Percentiles rank a stretch among this genome's conserved stretches.
These are phyloP conservation scores for Oscheius sp. DNA, from an alignment of 2,888 invertebrate species.

Conservation along the genomic window DNA sequence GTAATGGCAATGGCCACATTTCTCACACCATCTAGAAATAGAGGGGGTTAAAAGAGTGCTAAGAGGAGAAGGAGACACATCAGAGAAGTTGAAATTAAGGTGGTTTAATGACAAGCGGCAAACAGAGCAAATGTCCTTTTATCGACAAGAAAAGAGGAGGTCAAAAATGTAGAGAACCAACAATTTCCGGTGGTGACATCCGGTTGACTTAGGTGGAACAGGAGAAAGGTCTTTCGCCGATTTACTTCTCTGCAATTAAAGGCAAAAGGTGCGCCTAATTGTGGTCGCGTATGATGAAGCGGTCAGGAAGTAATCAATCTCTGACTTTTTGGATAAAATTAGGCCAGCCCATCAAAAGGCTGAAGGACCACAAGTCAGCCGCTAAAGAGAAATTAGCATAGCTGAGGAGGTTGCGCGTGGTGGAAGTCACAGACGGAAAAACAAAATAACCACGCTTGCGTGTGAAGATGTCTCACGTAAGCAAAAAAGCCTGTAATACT, in stretches of 20 bases:
- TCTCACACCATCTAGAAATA: constrained; percentile 22
- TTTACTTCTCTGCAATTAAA: constrained; percentile 16
- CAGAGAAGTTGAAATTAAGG: constrained; percentile 15
- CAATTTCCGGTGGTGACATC: constrained; percentile 13
- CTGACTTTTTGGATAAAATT: neutral
- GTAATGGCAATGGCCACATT: constrained; percentile 22
- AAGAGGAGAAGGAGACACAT: constrained; percentile 13
- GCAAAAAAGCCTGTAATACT: neutral
- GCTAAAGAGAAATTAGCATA: constrained; percentile 23
- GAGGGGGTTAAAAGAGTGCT: neutral
- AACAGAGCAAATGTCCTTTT: constrained; percentile 8
- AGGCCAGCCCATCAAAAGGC: neutral
- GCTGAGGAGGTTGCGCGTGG: constrained; percentile 2
- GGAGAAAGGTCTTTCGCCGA: too few species aligned
- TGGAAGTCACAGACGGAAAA: neutral
- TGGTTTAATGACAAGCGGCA: constrained; percentile 4
- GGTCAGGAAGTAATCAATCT: constrained; percentile 15
- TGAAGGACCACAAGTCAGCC: constrained; percentile 7
- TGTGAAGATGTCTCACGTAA: neutral
- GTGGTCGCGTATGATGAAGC: constrained; percentile 19
- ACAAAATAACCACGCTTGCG: too few species aligned
- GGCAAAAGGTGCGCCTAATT: constrained; percentile 26
- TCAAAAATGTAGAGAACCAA: neutral
- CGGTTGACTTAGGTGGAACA: constrained; percentile 9
- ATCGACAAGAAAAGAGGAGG: neutral